Evolutionary conservation across 2,113 vertebrate genomes (phyloP), one percentile per base, ranked within the genome.

Genomic region (Mustela nigripes): DNA sequence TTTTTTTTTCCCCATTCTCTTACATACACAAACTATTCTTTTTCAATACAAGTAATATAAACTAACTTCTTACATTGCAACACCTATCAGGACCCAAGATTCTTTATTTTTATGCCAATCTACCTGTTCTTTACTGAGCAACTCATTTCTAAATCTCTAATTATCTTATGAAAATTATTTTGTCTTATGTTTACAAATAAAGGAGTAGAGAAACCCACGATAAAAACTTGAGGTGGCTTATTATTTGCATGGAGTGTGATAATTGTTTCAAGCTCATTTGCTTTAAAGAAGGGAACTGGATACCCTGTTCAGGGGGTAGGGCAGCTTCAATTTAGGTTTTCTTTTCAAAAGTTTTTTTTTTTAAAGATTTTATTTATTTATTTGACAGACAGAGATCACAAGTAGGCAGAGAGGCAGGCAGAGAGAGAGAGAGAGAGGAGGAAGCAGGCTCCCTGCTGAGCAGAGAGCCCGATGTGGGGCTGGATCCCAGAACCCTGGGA

Each of bases 101-200:
- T 91, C 39, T 73, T 94, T 80, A 56, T 84, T 82, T 89, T 62
- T 92, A 18, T 50, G 26, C 42, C 83, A 76, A 80, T n/a, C 81
- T 92, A 56, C 69, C 53, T 71, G 33, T 80, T 76, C 71, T 78
- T 95, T 92, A 73, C 39, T 45, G 6, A 69, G 39, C 22, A 58
- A 58, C 8, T 39, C 53, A 45, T 92, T 95, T 97, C 85, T 87
- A 81, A 36, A 62, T 15, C 67, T 62, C 48, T 62, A 85, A 18
- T 63, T 74, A 53, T 39, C 33, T 48, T 76, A 58, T 33, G 67
- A 79, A 76, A 71, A 69, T 65, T 58, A 94, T 90, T 96, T 96
- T 88, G 63, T 21, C 67, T 96, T 63, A 36, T 73, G 28, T 78
- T 56, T 58, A 60, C 67, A 39, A 92, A 84, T 89, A 45, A 91